A percentile compares a stretch with the other conserved stretches of the same genome.
phyloP scores from a whole-genome alignment of 2,888 invertebrate genomes.

The Netelia melanura region DNA sequence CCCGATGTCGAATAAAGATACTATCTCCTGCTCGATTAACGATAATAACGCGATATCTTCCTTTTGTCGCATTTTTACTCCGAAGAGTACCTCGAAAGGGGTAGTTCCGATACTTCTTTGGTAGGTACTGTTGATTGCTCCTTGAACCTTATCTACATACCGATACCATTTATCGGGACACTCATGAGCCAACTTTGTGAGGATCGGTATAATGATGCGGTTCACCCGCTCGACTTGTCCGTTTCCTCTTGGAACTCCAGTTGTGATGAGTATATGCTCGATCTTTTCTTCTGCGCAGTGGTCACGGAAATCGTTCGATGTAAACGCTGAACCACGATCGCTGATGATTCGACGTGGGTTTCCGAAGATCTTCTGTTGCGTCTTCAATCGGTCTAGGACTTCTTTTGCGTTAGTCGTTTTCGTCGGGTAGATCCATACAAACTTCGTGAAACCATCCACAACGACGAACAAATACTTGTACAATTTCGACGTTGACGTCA shows the following conservation, averaged over 20 bases:
- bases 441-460: slow-evolving; percentile 78
- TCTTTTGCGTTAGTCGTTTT: slow-evolving; percentile 75
- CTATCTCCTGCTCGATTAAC: background rate
- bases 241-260: slow-evolving; percentile 74
- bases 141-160: slow-evolving; percentile 10
- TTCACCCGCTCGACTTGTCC: slow-evolving; percentile 59
- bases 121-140: slow-evolving; percentile 12
- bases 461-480: slow-evolving; percentile 77
- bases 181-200: slow-evolving; percentile 68
- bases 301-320: slow-evolving; percentile 56
- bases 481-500: slow-evolving; percentile 75
- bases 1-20: slow-evolving; percentile 44
- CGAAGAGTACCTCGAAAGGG: slow-evolving; percentile 3
- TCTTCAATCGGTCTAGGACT: slow-evolving; percentile 43
- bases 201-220: slow-evolving; percentile 50
- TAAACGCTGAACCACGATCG: slow-evolving; percentile 72
- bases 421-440: slow-evolving; percentile 77
- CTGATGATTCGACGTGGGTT: slow-evolving; percentile 67
- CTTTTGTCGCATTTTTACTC: background rate
- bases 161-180: slow-evolving; percentile 28
- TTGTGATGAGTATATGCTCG: slow-evolving; percentile 72
- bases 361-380: slow-evolving; percentile 64
- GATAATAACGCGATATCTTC: background rate
- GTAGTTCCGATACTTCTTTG: slow-evolving; percentile 10
- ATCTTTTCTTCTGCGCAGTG: slow-evolving; percentile 60